A percentile compares a stretch with the other conserved stretches of the same genome.
phyloP scores from a whole-genome alignment of 2,888 invertebrate genomes.

The Didymodactylos carnosus region DNA sequence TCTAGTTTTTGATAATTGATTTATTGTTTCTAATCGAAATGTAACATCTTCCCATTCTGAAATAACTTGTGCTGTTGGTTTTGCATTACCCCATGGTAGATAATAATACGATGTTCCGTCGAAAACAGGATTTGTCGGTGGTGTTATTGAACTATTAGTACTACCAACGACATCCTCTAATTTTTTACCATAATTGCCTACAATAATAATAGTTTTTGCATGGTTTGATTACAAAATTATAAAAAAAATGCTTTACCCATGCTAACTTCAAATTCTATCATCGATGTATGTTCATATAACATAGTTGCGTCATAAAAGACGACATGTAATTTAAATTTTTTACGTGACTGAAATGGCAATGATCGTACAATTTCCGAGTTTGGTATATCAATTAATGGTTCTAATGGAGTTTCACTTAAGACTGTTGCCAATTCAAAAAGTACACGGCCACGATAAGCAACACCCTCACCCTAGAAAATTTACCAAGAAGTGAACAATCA shows the following conservation, averaged over 20 bases:
- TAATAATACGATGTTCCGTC: conserved; percentile 37
- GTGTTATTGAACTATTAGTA: conserved; percentile 35
- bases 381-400: conserved; percentile 7
- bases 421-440: conserved; percentile 32
- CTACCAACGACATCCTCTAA: conserved; percentile 32
- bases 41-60: conserved; percentile 37
- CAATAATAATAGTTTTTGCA: background rate
- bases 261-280: conserved; percentile 38
- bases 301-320: conserved; percentile 36
- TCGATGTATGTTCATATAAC: conserved; percentile 32
- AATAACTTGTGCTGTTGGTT: conserved; percentile 33
- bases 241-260: conserved; percentile 20
- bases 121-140: conserved; percentile 38
- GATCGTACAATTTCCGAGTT: conserved; percentile 7
- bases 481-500: no score
- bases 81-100: conserved; percentile 35
- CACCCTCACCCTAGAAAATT: conserved; percentile 37
- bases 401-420: conserved; percentile 31
- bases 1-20: conserved; percentile 19
- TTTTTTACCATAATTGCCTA: conserved; percentile 38
- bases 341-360: conserved; percentile 34
- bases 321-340: conserved; percentile 34
- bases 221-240: background rate
- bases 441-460: conserved; percentile 35
- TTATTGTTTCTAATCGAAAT: conserved; percentile 34